A percentile compares a stretch with the other conserved stretches of the same genome.
Evolutionary conservation across 1,140 invertebrate genomes (phyloP).

Genomic region (Akabosia matsudoensis): DNA sequence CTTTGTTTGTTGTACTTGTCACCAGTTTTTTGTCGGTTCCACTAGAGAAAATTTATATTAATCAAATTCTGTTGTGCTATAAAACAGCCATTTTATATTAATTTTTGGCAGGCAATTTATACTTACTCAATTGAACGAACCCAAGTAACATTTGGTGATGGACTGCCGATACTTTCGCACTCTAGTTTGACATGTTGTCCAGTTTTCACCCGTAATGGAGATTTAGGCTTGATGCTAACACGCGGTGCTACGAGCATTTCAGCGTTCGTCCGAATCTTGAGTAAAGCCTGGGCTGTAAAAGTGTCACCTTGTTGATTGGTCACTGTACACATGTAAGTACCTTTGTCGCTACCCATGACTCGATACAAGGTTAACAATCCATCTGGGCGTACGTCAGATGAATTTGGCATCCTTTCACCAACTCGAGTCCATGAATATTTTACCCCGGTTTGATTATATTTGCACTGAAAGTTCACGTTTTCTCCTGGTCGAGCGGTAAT

Average conservation of each 20-base stretch:
- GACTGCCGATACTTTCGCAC: conserved; percentile 72
- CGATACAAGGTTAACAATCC: conserved; percentile 72
- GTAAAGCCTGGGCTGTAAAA: conserved; percentile 51
- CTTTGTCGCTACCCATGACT: conserved; percentile 73
- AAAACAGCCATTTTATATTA: not conserved
- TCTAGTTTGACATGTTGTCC: conserved; percentile 64
- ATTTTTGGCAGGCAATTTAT: not conserved
- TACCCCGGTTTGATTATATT: not conserved
- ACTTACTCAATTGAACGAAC: conserved; percentile 51
- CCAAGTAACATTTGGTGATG: conserved; percentile 72
- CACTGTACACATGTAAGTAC: conserved; percentile 80
- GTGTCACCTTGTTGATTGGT: conserved; percentile 52
- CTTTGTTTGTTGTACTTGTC: conserved; percentile 45
- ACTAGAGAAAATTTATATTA: conserved; percentile 8
- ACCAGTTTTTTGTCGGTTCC: conserved; percentile 22
- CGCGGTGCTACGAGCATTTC: conserved; percentile 57
- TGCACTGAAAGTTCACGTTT: conserved; percentile 32
- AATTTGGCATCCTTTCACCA: conserved; percentile 64
- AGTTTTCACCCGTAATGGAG: conserved; percentile 55
- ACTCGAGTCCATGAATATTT: conserved; percentile 74
- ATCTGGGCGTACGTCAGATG: conserved; percentile 60
- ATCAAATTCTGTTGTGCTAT: not conserved
- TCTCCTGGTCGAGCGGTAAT: conserved; percentile 14
- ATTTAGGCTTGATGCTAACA: conserved; percentile 59
- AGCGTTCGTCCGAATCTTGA: conserved; percentile 50